These are phyloP conservation scores for Elachura formosa DNA, from an alignment of 2,113 vertebrate genomes.

Conservation along the genomic window DNA sequence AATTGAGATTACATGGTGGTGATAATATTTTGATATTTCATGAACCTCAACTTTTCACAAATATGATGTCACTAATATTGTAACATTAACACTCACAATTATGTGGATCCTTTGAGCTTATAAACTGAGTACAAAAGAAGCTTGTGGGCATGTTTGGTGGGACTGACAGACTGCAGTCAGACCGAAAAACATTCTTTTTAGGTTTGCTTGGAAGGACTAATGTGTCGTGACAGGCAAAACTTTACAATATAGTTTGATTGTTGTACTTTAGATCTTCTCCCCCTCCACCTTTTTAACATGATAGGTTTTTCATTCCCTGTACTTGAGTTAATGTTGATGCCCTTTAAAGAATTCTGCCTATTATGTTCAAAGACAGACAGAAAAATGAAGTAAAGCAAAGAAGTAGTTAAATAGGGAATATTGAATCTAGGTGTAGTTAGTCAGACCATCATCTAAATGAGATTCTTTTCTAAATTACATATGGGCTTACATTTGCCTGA, in stretches of 20 bases:
- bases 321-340: not conserved
- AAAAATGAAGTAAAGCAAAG: not conserved
- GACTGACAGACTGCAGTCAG: not conserved
- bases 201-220: not conserved
- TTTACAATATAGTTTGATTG: not conserved
- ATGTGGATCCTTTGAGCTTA: not conserved
- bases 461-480: not conserved
- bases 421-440: not conserved
- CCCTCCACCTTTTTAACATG: not conserved
- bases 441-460: not conserved
- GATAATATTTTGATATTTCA: not conserved
- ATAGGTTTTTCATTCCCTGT: not conserved
- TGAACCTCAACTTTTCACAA: not conserved
- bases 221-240: not conserved
- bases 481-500: not conserved
- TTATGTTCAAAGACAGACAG: not conserved
- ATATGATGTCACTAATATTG: not conserved
- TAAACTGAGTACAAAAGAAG: not conserved
- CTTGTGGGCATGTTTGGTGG: not conserved
- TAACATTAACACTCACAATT: not conserved
- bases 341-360: not conserved
- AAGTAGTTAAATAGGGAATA: not conserved
- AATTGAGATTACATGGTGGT: not conserved
- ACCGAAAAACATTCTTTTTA: not conserved
- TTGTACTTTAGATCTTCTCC: not conserved